Base-by-base conservation (phyloP, 2,888 invertebrate genomes). In the Keiferia lycopersicella region DNA sequence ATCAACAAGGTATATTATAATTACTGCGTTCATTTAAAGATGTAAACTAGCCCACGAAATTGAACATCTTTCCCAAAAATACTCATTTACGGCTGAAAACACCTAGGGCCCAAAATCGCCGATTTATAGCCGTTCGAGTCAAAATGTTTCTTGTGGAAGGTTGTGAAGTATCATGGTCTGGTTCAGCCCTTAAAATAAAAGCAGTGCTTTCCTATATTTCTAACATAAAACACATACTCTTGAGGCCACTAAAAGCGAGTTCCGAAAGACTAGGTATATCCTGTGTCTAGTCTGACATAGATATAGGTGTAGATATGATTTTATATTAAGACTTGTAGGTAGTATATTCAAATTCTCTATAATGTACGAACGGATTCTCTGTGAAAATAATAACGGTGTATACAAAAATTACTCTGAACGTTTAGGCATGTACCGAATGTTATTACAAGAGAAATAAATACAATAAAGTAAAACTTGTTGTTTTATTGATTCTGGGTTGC, bases 281-380 rank as follows among this genome's bases (percentile, higher is more conserved):
- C 72, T 73, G 68, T 71, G 74, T 79, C 83, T 83, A 84, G 85
- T 84, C 85, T 79, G 69, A 68, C 45, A 48, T 51, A 48, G 63
- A 78, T 71, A 80, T 85, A 87, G 80, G 83, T 89, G 88, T 90
- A 90, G 88, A 88, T 89, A 89, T 84, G 81, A 78, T 87, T 88
- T 88, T 87, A 73, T 88, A 87, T 16, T 87, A 88, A 88, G 81
- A 82, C 74, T 73, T 80, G 88, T 90, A 89, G 90, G 77, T 90
- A 89, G 88, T 81, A 82, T 88, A 87, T 86, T 88, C 83, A 87
- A 89, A 88, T 90, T 85, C 74, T 83, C 78, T 81, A 76, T 74
- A 78, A 80, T 75, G 73, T 81, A 77, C 72, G 69, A 73, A 73
- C 74, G 69, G 68, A 79, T 77, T 79, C 77, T 83, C 76, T 83